These are phyloP conservation scores for Daboia siamensis DNA, from an alignment of 2,113 vertebrate species.

Conservation along the genomic window DNA sequence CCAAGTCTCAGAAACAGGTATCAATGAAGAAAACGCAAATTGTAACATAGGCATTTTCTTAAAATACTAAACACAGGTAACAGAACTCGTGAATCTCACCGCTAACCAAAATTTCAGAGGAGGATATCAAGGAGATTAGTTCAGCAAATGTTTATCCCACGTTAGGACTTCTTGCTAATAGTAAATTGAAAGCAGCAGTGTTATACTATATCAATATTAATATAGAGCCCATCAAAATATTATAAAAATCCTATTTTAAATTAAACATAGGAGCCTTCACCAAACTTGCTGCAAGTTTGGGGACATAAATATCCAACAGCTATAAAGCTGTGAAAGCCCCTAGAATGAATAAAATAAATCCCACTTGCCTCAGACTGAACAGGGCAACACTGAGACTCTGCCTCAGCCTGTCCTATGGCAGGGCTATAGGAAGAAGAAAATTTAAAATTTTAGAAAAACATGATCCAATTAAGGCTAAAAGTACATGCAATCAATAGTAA, in stretches of 20 bases:
- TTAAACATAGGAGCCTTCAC: constrained; percentile 90
- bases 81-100: not conserved
- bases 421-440: constrained; percentile 98
- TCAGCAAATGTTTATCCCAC: not conserved
- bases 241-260: constrained; percentile 79
- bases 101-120: constrained; percentile 33
- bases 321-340: constrained; percentile 91
- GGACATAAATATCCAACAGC: constrained; percentile 94
- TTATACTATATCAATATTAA: constrained; percentile 72
- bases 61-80: constrained; percentile 21
- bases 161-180: constrained; percentile 30
- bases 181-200: constrained; percentile 56
- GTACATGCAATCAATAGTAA: constrained; percentile 74
- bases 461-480: constrained; percentile 76
- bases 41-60: constrained; percentile 4
- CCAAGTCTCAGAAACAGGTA: not conserved
- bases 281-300: constrained; percentile 99
- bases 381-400: constrained; percentile 98
- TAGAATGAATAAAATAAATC: constrained; percentile 87
- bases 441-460: constrained; percentile 94
- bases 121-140: not conserved
- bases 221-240: constrained; percentile 79
- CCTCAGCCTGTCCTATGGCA: constrained; percentile 98
- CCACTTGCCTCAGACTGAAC: constrained; percentile 99
- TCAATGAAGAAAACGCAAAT: not conserved